Percentiles rank a stretch among this genome's conserved stretches.
phyloP scores from a whole-genome alignment of 2,888 invertebrate genomes.

The Tachystola acroxantha region DNA sequence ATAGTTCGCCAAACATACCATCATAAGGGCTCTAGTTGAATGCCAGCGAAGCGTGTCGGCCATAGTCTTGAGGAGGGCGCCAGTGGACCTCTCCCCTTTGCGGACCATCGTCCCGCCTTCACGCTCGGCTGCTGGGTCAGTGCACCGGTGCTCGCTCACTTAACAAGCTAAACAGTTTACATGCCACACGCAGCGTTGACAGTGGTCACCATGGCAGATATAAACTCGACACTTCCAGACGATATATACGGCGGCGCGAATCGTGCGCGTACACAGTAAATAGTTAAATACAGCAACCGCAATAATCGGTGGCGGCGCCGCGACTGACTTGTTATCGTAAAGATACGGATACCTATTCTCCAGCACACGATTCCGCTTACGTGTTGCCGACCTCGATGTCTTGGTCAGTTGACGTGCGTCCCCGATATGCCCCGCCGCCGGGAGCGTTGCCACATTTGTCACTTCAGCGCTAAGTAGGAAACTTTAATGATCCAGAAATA shows the following conservation, averaged over 20 bases:
- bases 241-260: constrained; percentile 19
- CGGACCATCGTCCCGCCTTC: constrained; percentile 70
- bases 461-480: constrained; percentile 24
- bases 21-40: constrained; percentile 52
- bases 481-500: constrained; percentile 17
- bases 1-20: constrained; percentile 49
- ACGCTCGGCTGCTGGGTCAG: constrained; percentile 70
- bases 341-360: constrained; percentile 57
- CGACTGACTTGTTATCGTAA: constrained; percentile 68
- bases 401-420: constrained; percentile 63
- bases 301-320: constrained; percentile 69
- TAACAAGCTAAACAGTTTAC: constrained; percentile 31
- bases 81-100: constrained; percentile 64
- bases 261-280: background rate
- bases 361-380: constrained; percentile 51
- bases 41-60: constrained; percentile 68
- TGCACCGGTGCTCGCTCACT: constrained; percentile 51
- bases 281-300: constrained; percentile 53
- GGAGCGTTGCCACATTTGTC: constrained; percentile 37
- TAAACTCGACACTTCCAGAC: constrained; percentile 36
- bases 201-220: constrained; percentile 40
- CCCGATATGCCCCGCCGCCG: constrained; percentile 43
- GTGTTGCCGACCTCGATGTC: constrained; percentile 57
- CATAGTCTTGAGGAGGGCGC: constrained; percentile 65
- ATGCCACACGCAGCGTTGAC: constrained; percentile 30